Base-by-base conservation (phyloP, 2,888 invertebrate genomes). In the Galeruca laticollis region DNA sequence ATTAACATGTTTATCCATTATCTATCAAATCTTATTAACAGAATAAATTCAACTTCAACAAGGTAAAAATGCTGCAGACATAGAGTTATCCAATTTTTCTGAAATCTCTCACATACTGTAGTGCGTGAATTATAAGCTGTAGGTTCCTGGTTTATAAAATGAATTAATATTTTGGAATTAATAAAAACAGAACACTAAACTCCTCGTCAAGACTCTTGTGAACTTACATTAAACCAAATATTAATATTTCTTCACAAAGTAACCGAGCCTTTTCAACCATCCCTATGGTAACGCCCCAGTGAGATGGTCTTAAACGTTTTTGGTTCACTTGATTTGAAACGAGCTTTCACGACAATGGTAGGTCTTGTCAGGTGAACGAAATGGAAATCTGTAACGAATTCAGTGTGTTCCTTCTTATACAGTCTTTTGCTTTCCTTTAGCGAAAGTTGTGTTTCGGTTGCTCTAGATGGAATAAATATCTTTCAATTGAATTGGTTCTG, bases 271-370 rank as follows among this genome's bases (percentile, higher is more conserved):
- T 21, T 11, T 21, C 9, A 20, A 31, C 15, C n/a, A 54, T 54
- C 15, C 54, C 33, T 54, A 54, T 54, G 54, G 54, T 13, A 54
- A 54, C 54, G 54, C 54, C 54, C 15, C 15, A 54, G 33, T 26
- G 15, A 54, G 54, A 54, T 54, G 54, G 54, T 54, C 54, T 54
- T 26, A 33, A 54, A 54, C 54, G 31, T 54, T 77, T 74, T 71
- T 73, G 71, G 73, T 76, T 76, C 77, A 75, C 76, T 73, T 74
- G 70, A 62, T 73, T 65, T 70, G 64, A 76, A 71, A 73, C 72
- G 74, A 21, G 51, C 35, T 60, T 35, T 11, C 63, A 68, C 68
- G 72, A 78, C 74, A 77, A 76, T 77, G 62, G 74, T 72, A 75
- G 75, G 75, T 68, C 71, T 73, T 73, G 72, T 72, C 73, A 70